Percentiles rank a stretch among this genome's conserved stretches.
Evolutionary conservation across 2,888 invertebrate species (phyloP).

Genomic region (Strigamia crassipes): DNA sequence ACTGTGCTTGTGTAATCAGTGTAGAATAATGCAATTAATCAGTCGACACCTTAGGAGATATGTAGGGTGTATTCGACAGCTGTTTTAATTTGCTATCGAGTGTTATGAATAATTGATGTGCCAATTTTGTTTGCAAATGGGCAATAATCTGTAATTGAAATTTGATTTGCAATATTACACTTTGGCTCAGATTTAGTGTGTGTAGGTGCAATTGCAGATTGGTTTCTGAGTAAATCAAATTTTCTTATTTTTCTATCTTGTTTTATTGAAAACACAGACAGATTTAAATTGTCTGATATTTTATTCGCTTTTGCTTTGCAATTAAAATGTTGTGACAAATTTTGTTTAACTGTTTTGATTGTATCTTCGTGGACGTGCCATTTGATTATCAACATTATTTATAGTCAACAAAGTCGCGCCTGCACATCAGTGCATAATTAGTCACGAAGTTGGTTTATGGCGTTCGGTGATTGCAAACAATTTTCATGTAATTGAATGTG

Average conservation of each 20-base stretch:
- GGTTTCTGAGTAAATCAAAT: too few relatives aligned
- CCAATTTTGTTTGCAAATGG: neutral
- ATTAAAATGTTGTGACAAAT: too few relatives aligned
- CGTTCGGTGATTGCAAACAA: neutral
- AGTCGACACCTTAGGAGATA: slow-evolving; percentile 11
- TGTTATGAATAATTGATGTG: slow-evolving; percentile 10
- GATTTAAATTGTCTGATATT: too few relatives aligned
- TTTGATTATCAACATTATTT: neutral
- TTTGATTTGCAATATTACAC: slow-evolving; percentile 11
- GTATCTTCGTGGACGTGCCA: too few relatives aligned
- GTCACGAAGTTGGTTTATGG: neutral
- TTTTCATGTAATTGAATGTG: slow-evolving; percentile 11
- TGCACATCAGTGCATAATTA: neutral
- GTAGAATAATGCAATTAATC: slow-evolving; percentile 16
- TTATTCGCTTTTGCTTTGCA: too few relatives aligned
- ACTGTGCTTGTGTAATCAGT: slow-evolving; percentile 5
- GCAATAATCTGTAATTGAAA: slow-evolving; percentile 12
- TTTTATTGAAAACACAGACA: too few relatives aligned
- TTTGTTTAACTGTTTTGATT: too few relatives aligned
- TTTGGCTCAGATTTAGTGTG: neutral
- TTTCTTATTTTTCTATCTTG: too few relatives aligned
- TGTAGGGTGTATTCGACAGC: slow-evolving; percentile 5
- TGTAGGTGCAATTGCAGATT: neutral
- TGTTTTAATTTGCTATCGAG: slow-evolving; percentile 10
- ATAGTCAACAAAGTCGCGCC: neutral